phyloP scores from a whole-genome alignment of 2,888 invertebrate genomes.

The Macrosiphum euphorbiae region DNA sequence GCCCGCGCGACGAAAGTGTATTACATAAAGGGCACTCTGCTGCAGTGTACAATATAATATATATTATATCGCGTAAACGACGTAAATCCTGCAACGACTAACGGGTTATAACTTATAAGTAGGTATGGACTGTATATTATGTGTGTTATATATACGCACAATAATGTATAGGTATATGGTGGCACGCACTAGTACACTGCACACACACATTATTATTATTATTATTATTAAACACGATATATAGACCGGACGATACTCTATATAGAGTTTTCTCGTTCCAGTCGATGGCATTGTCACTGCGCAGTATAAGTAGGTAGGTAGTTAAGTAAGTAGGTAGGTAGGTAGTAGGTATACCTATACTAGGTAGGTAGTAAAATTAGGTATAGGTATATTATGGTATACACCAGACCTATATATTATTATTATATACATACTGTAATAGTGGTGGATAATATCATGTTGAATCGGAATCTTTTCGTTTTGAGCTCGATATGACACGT shows the following conservation, averaged over 20 bases:
- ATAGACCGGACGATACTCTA: slow-evolving; percentile 6
- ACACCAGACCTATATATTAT: background rate
- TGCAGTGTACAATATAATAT: background rate
- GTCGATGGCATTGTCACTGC: background rate
- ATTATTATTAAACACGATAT: background rate
- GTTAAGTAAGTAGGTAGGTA: background rate
- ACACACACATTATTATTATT: background rate
- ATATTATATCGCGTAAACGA: background rate
- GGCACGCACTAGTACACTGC: background rate
- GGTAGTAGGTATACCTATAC: background rate
- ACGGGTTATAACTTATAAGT: slow-evolving; percentile 28
- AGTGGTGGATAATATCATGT: background rate
- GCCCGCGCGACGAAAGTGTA: slow-evolving; percentile 1
- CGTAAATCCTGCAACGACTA: background rate
- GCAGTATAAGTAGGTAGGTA: background rate
- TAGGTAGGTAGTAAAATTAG: slow-evolving; percentile 16
- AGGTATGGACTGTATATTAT: background rate
- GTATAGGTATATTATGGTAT: background rate
- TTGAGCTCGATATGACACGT: background rate
- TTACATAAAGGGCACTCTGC: slow-evolving; percentile 32
- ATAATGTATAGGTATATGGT: background rate
- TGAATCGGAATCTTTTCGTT: background rate
- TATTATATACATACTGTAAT: background rate
- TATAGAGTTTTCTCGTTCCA: slow-evolving; percentile 22
- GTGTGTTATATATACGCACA: background rate